Base-by-base conservation (phyloP, 2,797 vertebrate genomes). In the Thaleichthys pacificus region DNA sequence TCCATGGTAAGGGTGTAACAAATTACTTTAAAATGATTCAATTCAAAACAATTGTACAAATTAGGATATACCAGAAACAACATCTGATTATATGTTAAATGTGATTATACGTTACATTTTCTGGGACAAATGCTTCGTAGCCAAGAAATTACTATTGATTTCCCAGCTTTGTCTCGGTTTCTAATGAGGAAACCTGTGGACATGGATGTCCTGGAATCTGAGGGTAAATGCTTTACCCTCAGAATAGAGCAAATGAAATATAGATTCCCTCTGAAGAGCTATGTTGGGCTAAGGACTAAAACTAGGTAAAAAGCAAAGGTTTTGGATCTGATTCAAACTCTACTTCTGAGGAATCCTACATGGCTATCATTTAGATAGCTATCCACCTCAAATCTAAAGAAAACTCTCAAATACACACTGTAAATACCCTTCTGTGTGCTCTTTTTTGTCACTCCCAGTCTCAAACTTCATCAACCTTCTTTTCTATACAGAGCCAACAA, bases 131-230 rank as follows among this genome's bases (percentile, higher is more conserved):
- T 3, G 11, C 9, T 47, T 47, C 0, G 11, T 47, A 14, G 42
- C 9, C 11, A 47, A 47, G 32, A 47, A 12, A 47, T 12, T 47
- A 47, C 42, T 12, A 69, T 70, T 70, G 71, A 84, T 80, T 81
- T 78, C 68, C 70, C 80, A 69, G 38, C 68, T 83, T 74, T 81
- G 80, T 85, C 73, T 79, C 60, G 61, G 70, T 61, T 3, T 5
- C 71, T 82, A 75, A 76, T 74, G 75, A 86, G 82, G 68, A 74
- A 71, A 68, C 69, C 68, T 67, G 77, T 71, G 80, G 54, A 82
- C 68, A 69, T 66, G 75, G 64, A 72, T 65, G 74, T 77, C 71
- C 71, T 69, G 28, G 56, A 69, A 69, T n/a, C n/a, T n/a, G n/a
- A 74, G 57, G 61, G 2, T 77, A 67, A 77, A 79, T 82, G 64